Conservation (phyloP, 2,888 invertebrate genomes). For the Andrena bicolor region DNA sequence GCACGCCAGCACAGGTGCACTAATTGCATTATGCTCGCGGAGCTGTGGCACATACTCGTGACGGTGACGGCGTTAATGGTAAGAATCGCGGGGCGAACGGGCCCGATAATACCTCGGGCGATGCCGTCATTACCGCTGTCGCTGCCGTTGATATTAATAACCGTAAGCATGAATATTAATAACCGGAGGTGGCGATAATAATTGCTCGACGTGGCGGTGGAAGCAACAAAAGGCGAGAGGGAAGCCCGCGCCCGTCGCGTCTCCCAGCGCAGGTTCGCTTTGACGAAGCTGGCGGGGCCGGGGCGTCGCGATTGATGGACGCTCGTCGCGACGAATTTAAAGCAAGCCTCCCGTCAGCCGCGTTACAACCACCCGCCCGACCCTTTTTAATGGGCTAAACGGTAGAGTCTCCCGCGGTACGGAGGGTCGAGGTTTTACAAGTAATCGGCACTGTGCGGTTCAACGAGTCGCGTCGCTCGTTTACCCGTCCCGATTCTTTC, state of each 20-base stretch:
- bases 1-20: neutral
- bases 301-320: neutral
- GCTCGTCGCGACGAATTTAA: conserved; percentile 15
- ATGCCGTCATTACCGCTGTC: conserved; percentile 11
- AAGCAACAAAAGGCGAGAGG: neutral
- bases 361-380: neutral
- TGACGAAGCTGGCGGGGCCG: neutral
- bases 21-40: conserved; percentile 7
- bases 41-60: neutral
- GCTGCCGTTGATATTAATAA: conserved; percentile 31
- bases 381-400: conserved; percentile 46
- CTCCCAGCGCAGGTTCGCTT: neutral
- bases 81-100: conserved; percentile 22
- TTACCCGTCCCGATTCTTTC: conserved; percentile 21
- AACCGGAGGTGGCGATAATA: conserved; percentile 15
- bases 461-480: conserved; percentile 28
- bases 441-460: conserved; percentile 45
- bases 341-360: neutral
- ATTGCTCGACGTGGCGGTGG: neutral
- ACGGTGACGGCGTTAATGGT: conserved; percentile 7
- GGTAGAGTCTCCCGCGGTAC: conserved; percentile 27
- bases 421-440: conserved; percentile 51
- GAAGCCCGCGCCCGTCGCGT: neutral
- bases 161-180: conserved; percentile 37
- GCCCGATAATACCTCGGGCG: conserved; percentile 17